Evolutionary conservation across 2,797 vertebrate species (phyloP), one percentile per base, ranked within the genome.

Genomic region (Eulemur coronatus): DNA sequence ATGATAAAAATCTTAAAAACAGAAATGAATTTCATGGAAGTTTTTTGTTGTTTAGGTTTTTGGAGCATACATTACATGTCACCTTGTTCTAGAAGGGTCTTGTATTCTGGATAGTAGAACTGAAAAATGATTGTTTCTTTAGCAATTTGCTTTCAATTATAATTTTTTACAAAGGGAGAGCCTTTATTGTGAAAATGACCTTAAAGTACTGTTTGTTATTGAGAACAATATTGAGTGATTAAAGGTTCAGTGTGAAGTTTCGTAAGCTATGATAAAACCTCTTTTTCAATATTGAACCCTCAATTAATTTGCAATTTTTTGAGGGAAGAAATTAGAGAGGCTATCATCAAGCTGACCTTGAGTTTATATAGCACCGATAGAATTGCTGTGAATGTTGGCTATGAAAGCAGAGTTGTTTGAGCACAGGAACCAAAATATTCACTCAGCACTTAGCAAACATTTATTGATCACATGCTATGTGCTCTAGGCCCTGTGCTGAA

Each of bases 71-170:
- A 43, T 84, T 30, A 46, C 55, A 14, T 50, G 24, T 75, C 46
- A 52, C 6, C 7, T 91, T 96, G 22, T 65, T 88, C 5, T 88
- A 50, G 30, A 94, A 28, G 10, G 65, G 10, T 24, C 28, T 70
- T 86, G n/a, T 35, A 82, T 79, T 92, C 80, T 91, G 50, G 81
- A n/a, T 76, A 89, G 48, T 76, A 72, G 22, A 95, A 65, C 67
- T 94, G 52, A 92, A 95, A 95, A 89, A 43, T 79, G 30, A 94
- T 85, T 89, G 1, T 86, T 89, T 92, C 38, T 70, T 78, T 96
- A 59, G 46, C 91, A 63, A 50, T 94, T 80, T 92, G n/a, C 35
- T 55, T 85, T 94, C 15, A 30, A 26, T 43, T 94, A 55, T 55
- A 91, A 63, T 79, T 85, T 76, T 97, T 95, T 95, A 41, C 41